Evolutionary conservation across 1,140 invertebrate species (phyloP), one percentile per base, ranked within the genome.

Genomic region (Meloidogyne exigua): DNA sequence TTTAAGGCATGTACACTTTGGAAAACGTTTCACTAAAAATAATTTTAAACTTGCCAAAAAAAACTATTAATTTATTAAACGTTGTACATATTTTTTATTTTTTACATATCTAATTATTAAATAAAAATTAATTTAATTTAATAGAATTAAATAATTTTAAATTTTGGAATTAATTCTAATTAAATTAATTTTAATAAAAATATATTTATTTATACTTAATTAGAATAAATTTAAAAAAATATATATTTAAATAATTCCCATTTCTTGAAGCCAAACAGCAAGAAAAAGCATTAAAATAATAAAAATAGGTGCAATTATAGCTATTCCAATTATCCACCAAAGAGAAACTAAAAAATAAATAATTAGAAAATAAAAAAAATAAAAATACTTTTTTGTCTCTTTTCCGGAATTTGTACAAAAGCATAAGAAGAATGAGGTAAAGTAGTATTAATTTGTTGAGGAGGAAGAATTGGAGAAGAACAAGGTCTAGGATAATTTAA

Each of bases 1-100:
- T 79, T 82, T 81, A 67, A 82, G 81, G 82, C 82, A 13, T 83
- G 82, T 70, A 83, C 82, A 65, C 42, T 83, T n/a, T 83, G 82
- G 82, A 83, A 83, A 76, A 84, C 82, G 26, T 84, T 84, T 42
- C 75, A 83, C 39, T 83, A 69, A 81, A 12, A 26, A n/a, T 75
- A 42, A 39, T 75, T 75, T 18, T 25, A 39, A 18, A 70, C 36
- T 69, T 39, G 26, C 26, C 68, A 32, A 21, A 69, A 69, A 36
- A 26, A 25, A 9, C 10, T 21, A 23, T 39, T 42, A 5, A 36
- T 70, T 36, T 25, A 36, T 28, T 49, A 15, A 15, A 36, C 18
- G 12, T 18, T 69, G 26, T 69, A 69, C 36, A 28, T 68, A 9
- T 39, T 12, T n/a, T 68, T 26, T 75, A 28, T 28, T 36, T 63